phyloP scores from a whole-genome alignment of 2,888 invertebrate species.

The Thymelicus sylvestris region DNA sequence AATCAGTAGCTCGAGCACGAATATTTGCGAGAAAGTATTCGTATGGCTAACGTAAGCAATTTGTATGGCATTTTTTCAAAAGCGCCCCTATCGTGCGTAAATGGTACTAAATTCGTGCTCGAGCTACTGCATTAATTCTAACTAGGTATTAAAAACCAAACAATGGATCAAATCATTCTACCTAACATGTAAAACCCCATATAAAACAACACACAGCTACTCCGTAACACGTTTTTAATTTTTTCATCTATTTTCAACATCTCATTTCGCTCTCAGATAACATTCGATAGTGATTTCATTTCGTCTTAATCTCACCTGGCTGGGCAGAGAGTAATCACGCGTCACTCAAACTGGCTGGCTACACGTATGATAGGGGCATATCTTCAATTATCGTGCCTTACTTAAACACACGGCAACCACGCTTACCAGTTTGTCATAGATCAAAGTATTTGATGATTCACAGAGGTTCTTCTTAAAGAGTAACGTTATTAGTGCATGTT shows the following conservation, averaged over 20 bases:
- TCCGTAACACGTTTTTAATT: neutral
- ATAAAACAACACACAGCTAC: neutral
- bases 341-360: slow-evolving; percentile 62
- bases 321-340: slow-evolving; percentile 68
- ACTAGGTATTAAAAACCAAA: no score
- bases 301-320: slow-evolving; percentile 58
- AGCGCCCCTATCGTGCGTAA: no score
- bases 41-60: no score
- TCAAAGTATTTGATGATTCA: slow-evolving; percentile 21
- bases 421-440: slow-evolving; percentile 60
- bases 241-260: slow-evolving; percentile 11
- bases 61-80: no score
- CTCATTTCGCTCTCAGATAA: slow-evolving; percentile 15
- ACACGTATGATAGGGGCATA: slow-evolving; percentile 75
- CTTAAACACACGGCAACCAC: slow-evolving; percentile 77
- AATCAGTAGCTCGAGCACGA: no score
- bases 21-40: no score
- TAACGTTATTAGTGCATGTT: no score
- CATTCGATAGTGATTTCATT: slow-evolving; percentile 38
- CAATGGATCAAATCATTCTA: no score
- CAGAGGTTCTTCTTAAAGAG: neutral
- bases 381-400: slow-evolving; percentile 84
- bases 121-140: no score
- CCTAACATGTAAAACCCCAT: no score
- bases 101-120: no score